phyloP scores from a whole-genome alignment of 2,113 vertebrate genomes.

The Otus sunia region DNA sequence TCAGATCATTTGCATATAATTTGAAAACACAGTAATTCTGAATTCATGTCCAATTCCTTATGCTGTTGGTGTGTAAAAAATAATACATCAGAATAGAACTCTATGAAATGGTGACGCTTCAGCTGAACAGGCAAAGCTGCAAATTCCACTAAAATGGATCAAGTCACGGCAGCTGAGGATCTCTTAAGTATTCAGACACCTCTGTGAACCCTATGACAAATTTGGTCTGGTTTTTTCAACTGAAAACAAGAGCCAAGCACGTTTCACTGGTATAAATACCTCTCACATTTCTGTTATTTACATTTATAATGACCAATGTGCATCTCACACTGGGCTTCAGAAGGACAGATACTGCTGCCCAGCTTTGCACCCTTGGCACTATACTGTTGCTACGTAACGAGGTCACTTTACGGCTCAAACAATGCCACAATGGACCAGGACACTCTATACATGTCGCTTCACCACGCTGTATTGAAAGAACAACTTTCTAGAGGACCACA shows the following conservation, averaged over 20 bases:
- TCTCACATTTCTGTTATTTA: not conserved
- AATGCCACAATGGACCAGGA: not conserved
- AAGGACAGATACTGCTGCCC: not conserved
- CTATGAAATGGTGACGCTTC: not conserved
- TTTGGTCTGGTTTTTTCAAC: not conserved
- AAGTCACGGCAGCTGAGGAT: not conserved
- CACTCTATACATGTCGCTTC: rapidly evolving
- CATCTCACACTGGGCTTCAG: not conserved
- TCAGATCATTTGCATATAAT: not conserved
- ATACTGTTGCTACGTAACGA: rapidly evolving
- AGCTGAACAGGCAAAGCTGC: not conserved
- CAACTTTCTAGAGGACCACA: not conserved
- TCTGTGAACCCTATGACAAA: not conserved
- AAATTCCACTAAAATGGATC: not conserved
- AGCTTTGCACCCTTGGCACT: not conserved
- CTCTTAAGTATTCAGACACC: not conserved
- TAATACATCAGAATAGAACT: not conserved
- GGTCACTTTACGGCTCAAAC: not conserved
- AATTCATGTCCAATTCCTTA: not conserved
- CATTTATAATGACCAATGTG: not conserved
- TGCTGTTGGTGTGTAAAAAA: not conserved
- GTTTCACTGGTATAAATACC: not conserved
- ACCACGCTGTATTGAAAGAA: not conserved
- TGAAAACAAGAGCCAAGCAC: not conserved
- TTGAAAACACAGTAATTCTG: not conserved